phyloP scores from a whole-genome alignment of 1,140 invertebrate genomes.

The Euwallacea similis region DNA sequence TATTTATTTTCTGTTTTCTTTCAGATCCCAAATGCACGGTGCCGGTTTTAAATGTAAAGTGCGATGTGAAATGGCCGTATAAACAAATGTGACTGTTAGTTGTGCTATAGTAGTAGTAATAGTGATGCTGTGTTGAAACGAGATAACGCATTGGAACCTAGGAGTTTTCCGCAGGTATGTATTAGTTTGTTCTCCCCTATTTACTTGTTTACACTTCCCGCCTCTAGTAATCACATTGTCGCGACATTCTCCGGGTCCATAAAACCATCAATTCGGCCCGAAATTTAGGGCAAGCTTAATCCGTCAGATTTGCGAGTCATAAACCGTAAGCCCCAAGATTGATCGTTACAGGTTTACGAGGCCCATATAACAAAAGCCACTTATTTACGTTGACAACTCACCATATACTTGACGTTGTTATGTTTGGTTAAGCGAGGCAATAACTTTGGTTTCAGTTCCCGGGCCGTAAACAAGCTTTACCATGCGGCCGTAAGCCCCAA shows the following conservation, averaged over 20 bases:
- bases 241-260: background rate
- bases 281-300: slow-evolving; percentile 1
- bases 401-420: too few relatives aligned
- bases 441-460: background rate
- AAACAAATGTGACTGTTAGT: slow-evolving; percentile 10
- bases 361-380: too few relatives aligned
- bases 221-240: background rate
- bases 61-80: slow-evolving; percentile 1
- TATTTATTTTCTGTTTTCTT: slow-evolving; percentile 11
- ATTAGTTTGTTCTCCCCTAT: background rate
- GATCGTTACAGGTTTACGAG: background rate
- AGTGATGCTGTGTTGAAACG: slow-evolving; percentile 13
- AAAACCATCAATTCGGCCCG: background rate
- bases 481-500: slow-evolving; percentile 6
- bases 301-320: slow-evolving; percentile 2
- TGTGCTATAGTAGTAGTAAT: background rate
- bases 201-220: background rate
- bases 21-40: slow-evolving; percentile 12
- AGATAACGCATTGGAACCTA: background rate
- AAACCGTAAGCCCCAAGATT: background rate
- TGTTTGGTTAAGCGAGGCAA: too few relatives aligned
- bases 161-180: slow-evolving; percentile 9
- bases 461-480: background rate
- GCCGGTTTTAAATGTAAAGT: slow-evolving; percentile 4
- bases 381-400: too few relatives aligned